Conservation (phyloP, 2,888 invertebrate genomes). For the Ypsolopha sequella region DNA sequence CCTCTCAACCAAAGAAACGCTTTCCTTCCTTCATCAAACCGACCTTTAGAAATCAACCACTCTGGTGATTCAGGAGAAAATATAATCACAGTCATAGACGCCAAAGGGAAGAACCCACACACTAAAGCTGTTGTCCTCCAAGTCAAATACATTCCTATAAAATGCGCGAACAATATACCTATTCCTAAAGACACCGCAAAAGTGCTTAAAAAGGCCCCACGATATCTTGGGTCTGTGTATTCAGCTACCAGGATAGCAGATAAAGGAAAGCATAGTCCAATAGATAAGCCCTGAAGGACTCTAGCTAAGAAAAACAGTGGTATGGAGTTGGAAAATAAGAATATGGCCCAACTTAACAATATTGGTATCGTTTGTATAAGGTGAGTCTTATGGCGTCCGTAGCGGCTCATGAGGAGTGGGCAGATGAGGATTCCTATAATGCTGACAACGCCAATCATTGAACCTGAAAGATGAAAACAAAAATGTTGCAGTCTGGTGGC, state of each 20-base stretch:
- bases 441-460: constrained; percentile 2
- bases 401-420: constrained; percentile 34
- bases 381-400: constrained; percentile 47
- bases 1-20: constrained; percentile 58
- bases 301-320: constrained; percentile 8
- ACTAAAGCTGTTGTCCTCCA: constrained; percentile 53
- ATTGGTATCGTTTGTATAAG: constrained; percentile 22
- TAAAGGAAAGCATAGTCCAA: constrained; percentile 38
- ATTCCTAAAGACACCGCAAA: constrained; percentile 54
- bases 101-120: constrained; percentile 30
- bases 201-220: constrained; percentile 58
- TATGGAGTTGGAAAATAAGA: constrained; percentile 3
- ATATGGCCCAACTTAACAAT: constrained; percentile 20
- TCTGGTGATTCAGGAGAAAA: constrained; percentile 60
- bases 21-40: constrained; percentile 42
- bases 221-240: constrained; percentile 44
- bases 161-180: constrained; percentile 63
- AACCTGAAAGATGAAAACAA: constrained; percentile 5
- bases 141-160: constrained; percentile 54
- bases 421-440: constrained; percentile 5
- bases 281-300: constrained; percentile 22
- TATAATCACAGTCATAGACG: constrained; percentile 21
- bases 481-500: too few species aligned
- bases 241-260: constrained; percentile 44
- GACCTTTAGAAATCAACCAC: constrained; percentile 61